Evolutionary conservation across 2,888 invertebrate genomes (phyloP).

Genomic region (Fragum sueziense): DNA sequence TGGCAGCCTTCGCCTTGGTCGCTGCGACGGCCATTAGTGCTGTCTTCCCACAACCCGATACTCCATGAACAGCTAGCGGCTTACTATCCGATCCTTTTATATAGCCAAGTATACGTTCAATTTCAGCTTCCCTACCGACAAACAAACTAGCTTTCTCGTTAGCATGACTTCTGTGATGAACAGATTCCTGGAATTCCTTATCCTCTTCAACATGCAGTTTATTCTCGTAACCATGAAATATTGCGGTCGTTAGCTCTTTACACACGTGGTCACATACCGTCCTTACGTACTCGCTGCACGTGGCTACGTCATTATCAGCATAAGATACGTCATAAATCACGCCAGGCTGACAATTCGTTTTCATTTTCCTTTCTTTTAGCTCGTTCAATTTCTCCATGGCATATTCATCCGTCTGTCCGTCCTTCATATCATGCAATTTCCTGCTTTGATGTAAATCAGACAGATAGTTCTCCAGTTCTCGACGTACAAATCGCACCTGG

Average conservation of each 20-base stretch:
- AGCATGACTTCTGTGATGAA: conserved; percentile 53
- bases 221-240: conserved; percentile 42
- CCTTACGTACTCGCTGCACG: conserved; percentile 31
- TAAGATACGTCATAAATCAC: conserved; percentile 36
- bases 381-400: conserved; percentile 43
- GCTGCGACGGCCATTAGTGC: conserved; percentile 71
- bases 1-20: conserved; percentile 25
- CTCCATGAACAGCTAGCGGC: conserved; percentile 72
- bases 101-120: conserved; percentile 34
- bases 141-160: conserved; percentile 50
- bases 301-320: not conserved
- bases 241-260: conserved; percentile 35
- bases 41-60: conserved; percentile 77
- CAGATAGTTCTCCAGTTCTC: conserved; percentile 33
- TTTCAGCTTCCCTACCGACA: conserved; percentile 53
- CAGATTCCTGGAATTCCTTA: conserved; percentile 44
- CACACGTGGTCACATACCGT: conserved; percentile 48
- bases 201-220: conserved; percentile 53
- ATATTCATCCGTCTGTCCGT: conserved; percentile 39
- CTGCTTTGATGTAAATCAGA: conserved; percentile 49
- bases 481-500: conserved; percentile 39
- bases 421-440: conserved; percentile 47
- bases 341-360: not conserved
- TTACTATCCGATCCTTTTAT: conserved; percentile 19
- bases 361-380: conserved; percentile 43